A percentile compares a stretch with the other conserved stretches of the same genome.
Conservation (phyloP, 2,797 vertebrate genomes). For the Eulemur rubriventer region DNA sequence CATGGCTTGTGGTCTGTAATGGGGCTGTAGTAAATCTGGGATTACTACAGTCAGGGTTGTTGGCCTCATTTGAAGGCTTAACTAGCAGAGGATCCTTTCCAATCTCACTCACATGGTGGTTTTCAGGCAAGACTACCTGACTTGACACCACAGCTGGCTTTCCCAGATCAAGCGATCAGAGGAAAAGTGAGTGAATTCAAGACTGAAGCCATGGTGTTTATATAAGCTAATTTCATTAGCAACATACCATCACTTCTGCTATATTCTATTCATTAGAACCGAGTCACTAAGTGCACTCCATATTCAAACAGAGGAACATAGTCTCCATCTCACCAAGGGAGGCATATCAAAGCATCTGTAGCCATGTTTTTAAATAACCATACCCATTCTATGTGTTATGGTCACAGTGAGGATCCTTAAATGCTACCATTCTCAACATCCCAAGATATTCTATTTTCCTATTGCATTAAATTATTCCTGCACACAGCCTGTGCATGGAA, state of each 20-base stretch:
- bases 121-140: not conserved
- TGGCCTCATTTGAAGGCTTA: not conserved
- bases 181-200: not conserved
- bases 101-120: not conserved
- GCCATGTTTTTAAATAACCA: not conserved
- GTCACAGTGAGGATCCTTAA: not conserved
- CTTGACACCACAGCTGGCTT: rapidly evolving
- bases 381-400: not conserved
- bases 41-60: not conserved
- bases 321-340: not conserved
- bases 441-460: not conserved
- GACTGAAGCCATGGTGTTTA: not conserved
- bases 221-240: not conserved
- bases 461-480: not conserved
- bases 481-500: not conserved
- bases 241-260: not conserved
- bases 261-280: not conserved
- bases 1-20: not conserved
- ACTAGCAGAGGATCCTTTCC: not conserved
- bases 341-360: not conserved
- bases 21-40: not conserved
- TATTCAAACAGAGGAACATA: not conserved
- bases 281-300: not conserved
- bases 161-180: not conserved
- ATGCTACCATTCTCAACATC: not conserved